Evolutionary conservation across 1,140 invertebrate species (phyloP), one percentile per base, ranked within the genome.

Genomic region (Theocolax elegans): DNA sequence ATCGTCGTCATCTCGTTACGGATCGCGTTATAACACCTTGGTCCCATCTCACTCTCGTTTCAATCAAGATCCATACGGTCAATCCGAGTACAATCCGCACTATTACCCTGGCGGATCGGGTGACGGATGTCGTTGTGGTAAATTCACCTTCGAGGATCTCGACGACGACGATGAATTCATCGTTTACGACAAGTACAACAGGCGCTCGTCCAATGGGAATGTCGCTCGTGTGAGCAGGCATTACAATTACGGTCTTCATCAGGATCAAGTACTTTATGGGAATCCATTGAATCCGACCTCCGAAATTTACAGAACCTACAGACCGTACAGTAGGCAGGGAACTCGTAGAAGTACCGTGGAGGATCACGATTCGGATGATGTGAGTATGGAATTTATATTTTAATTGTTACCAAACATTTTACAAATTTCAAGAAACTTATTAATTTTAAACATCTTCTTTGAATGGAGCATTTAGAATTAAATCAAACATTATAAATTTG

Each of bases 291-390:
- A 17, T 4, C 29, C n/a, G 19, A 7, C 53, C 2, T 12, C 7
- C 0, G 29, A 56, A 4, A 56, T 56, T 27, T 56, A 56, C 53
- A 56, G 38, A 19, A 56, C 53, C 0, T 56, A 56, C 53, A 10
- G 31, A 17, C 53, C 53, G 3, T 56, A 56, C 13, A 19, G 19
- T 0, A 56, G 53, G 23, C 27, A 56, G n/a, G 29, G 19, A 6
- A 13, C 1, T 2, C n/a, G 6, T 3, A 27, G 12, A n/a, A 31
- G 38, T 2, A 1, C 25, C 2, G 4, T 17, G 3, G 19, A 8
- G 0, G 15, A 29, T n/a, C 31, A 54, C 27, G 15, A 3, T 17
- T 31, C 53, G 17, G 54, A 58, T 4, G 54, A 58, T 31, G 54
- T 58, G 25, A 40, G 35, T n/a, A n/a, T n/a, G n/a, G n/a, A n/a